Conservation (phyloP, 2,888 invertebrate species). For the Sinopyrophorus schimmeli region DNA sequence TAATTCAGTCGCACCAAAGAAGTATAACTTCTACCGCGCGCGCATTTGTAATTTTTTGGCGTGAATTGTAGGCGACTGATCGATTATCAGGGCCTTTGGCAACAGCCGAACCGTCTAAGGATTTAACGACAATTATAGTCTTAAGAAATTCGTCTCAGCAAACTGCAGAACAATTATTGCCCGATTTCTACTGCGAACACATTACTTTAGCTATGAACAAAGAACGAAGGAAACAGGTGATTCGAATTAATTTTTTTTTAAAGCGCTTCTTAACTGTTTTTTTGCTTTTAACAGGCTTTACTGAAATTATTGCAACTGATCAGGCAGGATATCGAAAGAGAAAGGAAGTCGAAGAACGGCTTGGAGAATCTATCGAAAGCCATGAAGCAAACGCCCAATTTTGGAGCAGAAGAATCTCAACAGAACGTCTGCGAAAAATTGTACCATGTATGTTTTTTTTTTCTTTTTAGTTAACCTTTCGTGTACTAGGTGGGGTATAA, state of each 20-base stretch:
- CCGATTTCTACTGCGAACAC: constrained; percentile 95
- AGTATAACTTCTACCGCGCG: too few species aligned
- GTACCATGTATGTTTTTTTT: constrained; percentile 73
- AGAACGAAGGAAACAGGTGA: constrained; percentile 84
- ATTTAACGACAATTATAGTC: constrained; percentile 66
- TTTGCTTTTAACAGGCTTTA: constrained; percentile 61
- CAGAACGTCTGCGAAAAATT: constrained; percentile 90
- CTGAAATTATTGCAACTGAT: constrained; percentile 83
- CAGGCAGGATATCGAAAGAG: constrained; percentile 86
- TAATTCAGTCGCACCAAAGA: too few species aligned
- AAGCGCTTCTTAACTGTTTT: background rate
- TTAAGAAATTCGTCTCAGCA: constrained; percentile 66
- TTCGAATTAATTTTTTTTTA: constrained; percentile 23
- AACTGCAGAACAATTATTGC: constrained; percentile 79
- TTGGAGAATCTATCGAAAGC: constrained; percentile 87
- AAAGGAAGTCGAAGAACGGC: constrained; percentile 86
- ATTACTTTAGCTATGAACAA: constrained; percentile 90
- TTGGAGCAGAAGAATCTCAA: constrained; percentile 85
- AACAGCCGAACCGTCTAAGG: constrained; percentile 72
- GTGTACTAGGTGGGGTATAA: background rate
- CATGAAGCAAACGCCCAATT: constrained; percentile 81
- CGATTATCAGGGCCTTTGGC: constrained; percentile 70
- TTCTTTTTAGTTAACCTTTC: background rate
- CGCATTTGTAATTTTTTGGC: too few species aligned
- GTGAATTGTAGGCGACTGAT: constrained; percentile 70